Conservation (phyloP, 2,113 vertebrate genomes). For the Scatophagus argus region DNA sequence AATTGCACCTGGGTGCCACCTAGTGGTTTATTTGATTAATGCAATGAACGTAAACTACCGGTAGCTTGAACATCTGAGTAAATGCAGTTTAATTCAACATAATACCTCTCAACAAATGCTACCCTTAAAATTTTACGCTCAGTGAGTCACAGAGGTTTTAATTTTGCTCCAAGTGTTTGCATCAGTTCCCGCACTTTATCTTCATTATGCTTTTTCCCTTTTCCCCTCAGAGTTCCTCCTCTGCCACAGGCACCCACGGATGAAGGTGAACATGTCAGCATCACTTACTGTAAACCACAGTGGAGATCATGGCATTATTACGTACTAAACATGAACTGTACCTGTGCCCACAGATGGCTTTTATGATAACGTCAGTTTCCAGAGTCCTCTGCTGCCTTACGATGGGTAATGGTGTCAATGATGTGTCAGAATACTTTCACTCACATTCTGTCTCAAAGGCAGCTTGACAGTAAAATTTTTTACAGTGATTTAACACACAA, state of each 20-base stretch:
- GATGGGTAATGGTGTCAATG: conserved; percentile 61
- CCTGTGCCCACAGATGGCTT: conserved; percentile 56
- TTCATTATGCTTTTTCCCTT: background rate
- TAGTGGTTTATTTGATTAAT: background rate
- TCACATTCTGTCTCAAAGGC: background rate
- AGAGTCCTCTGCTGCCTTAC: conserved; percentile 60
- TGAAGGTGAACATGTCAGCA: background rate
- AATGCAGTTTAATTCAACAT: background rate
- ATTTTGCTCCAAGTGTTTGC: too few species aligned
- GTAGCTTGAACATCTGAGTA: background rate
- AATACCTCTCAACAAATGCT: background rate
- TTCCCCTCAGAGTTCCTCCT: conserved; percentile 19
- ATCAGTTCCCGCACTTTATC: background rate
- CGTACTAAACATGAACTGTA: background rate
- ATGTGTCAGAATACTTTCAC: background rate
- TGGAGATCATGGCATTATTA: background rate
- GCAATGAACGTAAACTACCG: background rate
- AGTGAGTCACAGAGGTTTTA: too few species aligned
- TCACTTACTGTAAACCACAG: background rate
- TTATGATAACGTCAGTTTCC: conserved; percentile 83
- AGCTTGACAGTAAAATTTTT: background rate
- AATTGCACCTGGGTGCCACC: conserved; percentile 4
- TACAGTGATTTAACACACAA: too few species aligned
- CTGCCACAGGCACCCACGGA: background rate
- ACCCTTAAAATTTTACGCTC: background rate